Evolutionary conservation across 92 coral and sea anemone genomes (phyloP), one percentile per base, ranked within the genome.

Genomic region (Porites cylindrica): DNA sequence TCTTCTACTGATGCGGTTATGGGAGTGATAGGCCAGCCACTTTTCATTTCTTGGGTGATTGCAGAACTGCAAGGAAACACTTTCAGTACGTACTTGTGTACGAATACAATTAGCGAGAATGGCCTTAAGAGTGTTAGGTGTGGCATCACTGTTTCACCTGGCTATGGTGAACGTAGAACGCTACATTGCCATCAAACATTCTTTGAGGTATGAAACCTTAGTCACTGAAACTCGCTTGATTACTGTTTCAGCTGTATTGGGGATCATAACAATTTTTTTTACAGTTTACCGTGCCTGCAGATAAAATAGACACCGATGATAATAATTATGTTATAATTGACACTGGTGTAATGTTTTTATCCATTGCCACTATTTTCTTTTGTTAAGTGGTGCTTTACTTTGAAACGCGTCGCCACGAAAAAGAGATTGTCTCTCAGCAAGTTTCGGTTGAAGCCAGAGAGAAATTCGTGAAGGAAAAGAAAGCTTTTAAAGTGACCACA

Each of bases 11-110:
- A 77, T 9, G 1, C 29, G 7, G 2, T 60, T 14, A 23, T 59
- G 51, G 81, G 81, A 23, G 51, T 26, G 1, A n/a, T n/a, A 8
- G 81, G 21, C 1, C 81, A 77, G 32, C 81, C 81, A 51, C 54
- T 76, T 13, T 60, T 56, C 14, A 9, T 59, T 14, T 66, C 67
- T 7, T 0, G 3, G 1, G 6, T 24, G 47, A 63, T 63, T 17
- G 21, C 24, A 43, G 47, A 23, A 29, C 18, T 64, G 54, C 32
- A 63, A 16, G 60, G 38, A 1, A 60, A 19, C 10, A 2, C 24
- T 7, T 62, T 47, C 10, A 62, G 14, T 12, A 17, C 12, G 12
- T 4, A n/a, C 43, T 78, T 78, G 83, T 54, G 7, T 6, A 58
- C 2, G 63, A 3, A 18, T 13, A 51, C 8, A 10, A 47, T 8